Evolutionary conservation across 2,888 invertebrate genomes (phyloP).

Genomic region (Apamea crenata): DNA sequence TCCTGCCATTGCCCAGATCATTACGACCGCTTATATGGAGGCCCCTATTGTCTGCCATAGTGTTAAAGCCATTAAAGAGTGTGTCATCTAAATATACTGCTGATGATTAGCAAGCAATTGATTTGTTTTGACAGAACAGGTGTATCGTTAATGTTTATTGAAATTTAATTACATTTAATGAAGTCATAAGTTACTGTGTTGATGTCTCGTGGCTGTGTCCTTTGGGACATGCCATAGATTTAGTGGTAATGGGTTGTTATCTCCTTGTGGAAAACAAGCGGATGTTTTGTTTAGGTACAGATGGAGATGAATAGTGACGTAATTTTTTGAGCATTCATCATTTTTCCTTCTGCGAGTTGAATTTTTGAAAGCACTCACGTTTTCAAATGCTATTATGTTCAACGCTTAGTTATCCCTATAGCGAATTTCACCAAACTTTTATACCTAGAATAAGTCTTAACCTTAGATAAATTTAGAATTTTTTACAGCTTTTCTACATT

Average conservation of each 20-base stretch:
- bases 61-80: conserved; percentile 31
- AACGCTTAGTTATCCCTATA: no score
- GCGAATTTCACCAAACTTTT: no score
- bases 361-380: neutral
- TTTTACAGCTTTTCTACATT: neutral
- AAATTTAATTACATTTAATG: conserved; percentile 52
- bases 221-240: neutral
- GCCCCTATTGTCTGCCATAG: conserved; percentile 49
- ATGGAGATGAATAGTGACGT: neutral
- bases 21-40: conserved; percentile 44
- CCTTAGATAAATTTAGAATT: neutral
- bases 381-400: neutral
- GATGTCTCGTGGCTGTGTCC: neutral
- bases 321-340: neutral
- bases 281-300: neutral
- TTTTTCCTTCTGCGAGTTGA: neutral
- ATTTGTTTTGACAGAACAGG: conserved; percentile 30
- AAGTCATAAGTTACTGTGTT: conserved; percentile 51
- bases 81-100: conserved; percentile 51
- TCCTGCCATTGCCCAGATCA: conserved; percentile 32
- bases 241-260: neutral
- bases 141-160: conserved; percentile 43
- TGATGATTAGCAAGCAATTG: conserved; percentile 56
- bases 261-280: neutral
- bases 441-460: no score